phyloP scores from a whole-genome alignment of 2,888 invertebrate genomes.

The Lasioglossum calceatum region DNA sequence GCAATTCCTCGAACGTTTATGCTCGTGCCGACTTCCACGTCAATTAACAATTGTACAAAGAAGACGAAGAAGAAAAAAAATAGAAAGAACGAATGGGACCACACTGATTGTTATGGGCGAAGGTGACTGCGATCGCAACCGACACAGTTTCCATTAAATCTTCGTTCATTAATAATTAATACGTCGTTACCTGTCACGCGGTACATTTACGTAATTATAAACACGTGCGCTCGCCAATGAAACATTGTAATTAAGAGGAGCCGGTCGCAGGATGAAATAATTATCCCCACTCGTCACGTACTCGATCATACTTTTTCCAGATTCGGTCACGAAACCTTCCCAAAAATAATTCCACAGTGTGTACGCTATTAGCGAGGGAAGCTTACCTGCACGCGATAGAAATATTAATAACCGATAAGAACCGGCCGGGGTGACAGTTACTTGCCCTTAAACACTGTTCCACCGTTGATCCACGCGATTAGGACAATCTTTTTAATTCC shows the following conservation, averaged over 20 bases:
- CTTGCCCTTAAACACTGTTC: background rate
- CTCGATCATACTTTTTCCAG: background rate
- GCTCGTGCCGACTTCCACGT: background rate
- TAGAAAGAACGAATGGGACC: background rate
- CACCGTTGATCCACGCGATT: background rate
- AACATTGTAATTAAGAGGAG: slow-evolving; percentile 24
- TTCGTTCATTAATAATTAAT: slow-evolving; percentile 54
- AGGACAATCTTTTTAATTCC: background rate
- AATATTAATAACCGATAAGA: slow-evolving; percentile 36
- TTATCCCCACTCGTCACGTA: background rate
- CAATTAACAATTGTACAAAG: background rate
- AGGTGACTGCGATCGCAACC: slow-evolving; percentile 24
- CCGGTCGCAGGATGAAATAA: slow-evolving; percentile 16
- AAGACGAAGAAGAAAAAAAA: background rate
- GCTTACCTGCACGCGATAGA: slow-evolving; percentile 6
- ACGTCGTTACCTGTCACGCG: slow-evolving; percentile 18
- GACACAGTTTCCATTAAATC: slow-evolving; percentile 58
- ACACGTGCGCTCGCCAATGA: slow-evolving; percentile 26
- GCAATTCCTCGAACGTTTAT: background rate
- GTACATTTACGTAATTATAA: slow-evolving; percentile 49
- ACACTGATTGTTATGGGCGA: background rate
- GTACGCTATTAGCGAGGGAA: background rate
- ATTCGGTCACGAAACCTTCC: slow-evolving; percentile 6
- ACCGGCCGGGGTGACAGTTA: background rate
- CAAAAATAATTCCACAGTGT: slow-evolving; percentile 27